Conservation (phyloP, 2,888 invertebrate species). For the Schrankia costaestrigalis region DNA sequence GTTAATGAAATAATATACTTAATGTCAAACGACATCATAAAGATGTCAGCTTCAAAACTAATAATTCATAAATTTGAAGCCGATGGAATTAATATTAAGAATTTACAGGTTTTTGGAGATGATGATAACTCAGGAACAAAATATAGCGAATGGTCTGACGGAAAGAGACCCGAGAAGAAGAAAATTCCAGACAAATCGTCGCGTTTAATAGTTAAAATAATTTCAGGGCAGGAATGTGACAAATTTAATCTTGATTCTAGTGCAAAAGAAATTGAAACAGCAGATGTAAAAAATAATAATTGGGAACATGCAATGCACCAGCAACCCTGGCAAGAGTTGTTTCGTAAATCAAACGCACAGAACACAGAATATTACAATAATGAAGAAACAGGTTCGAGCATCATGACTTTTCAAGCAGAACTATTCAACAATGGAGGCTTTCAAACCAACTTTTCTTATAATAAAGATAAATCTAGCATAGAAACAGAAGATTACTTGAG, state of each 20-base stretch:
- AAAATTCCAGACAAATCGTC: constrained; percentile 52
- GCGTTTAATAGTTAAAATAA: constrained; percentile 65
- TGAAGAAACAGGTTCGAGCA: constrained; percentile 11
- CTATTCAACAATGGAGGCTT: constrained; percentile 14
- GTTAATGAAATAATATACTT: constrained; percentile 4
- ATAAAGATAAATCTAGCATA: constrained; percentile 16
- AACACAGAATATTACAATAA: constrained; percentile 11
- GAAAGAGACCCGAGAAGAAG: constrained; percentile 43
- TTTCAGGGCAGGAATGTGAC: constrained; percentile 50
- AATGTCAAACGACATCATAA: constrained; percentile 25
- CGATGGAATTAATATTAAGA: constrained; percentile 55
- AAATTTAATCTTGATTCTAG: constrained; percentile 59
- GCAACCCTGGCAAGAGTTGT: constrained; percentile 9
- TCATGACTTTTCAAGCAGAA: constrained; percentile 9
- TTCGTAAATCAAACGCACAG: constrained; percentile 10
- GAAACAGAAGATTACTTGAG: constrained; percentile 31
- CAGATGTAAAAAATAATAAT: constrained; percentile 24
- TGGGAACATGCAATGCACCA: constrained; percentile 11
- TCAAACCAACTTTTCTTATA: constrained; percentile 12
- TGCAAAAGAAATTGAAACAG: constrained; percentile 45
- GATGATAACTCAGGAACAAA: constrained; percentile 35
- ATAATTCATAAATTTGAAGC: constrained; percentile 68
- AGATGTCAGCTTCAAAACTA: constrained; percentile 69
- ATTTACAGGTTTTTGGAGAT: constrained; percentile 53
- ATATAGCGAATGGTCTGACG: constrained; percentile 63